A percentile compares a stretch with the other conserved stretches of the same genome.
These are phyloP conservation scores for Trididemnum clinides DNA, from an alignment of 23 tunicate species.

Conservation along the genomic window DNA sequence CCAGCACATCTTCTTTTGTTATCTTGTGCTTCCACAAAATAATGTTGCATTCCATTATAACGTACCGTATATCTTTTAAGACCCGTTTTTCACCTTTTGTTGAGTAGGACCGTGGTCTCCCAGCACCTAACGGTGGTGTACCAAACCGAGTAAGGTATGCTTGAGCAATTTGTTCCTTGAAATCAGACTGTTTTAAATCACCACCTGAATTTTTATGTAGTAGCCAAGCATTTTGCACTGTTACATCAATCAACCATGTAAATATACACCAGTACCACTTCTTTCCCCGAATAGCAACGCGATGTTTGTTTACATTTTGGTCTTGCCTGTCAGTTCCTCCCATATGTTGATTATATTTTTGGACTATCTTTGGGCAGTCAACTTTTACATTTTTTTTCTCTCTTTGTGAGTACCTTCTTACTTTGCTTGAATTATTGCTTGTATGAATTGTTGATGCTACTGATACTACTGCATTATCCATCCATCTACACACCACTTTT, in stretches of 20 bases:
- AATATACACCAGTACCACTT: constrained; percentile 10
- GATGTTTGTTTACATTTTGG: neutral
- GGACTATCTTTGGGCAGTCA: neutral
- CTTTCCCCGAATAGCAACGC: neutral
- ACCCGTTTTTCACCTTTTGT: neutral
- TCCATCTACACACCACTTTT: too few species aligned
- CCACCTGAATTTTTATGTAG: constrained; percentile 8
- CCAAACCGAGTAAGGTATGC: constrained; percentile 2
- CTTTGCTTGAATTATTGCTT: too few species aligned
- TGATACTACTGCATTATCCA: too few species aligned
- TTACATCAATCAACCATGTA: neutral
- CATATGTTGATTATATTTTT: neutral
- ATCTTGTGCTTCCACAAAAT: neutral
- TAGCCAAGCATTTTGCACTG: constrained; percentile 8
- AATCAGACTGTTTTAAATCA: neutral
- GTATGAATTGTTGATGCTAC: too few species aligned
- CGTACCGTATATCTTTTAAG: neutral
- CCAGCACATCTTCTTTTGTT: constrained; percentile 15
- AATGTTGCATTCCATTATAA: neutral
- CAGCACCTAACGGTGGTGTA: neutral
- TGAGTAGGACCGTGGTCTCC: neutral
- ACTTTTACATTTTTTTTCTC: neutral
- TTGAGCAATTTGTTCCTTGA: neutral
- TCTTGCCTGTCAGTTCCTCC: constrained; percentile 14
- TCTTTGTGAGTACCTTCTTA: too few species aligned